These are phyloP conservation scores for Burhinus bistriatus DNA, from an alignment of 2,113 vertebrate genomes.

Conservation along the genomic window DNA sequence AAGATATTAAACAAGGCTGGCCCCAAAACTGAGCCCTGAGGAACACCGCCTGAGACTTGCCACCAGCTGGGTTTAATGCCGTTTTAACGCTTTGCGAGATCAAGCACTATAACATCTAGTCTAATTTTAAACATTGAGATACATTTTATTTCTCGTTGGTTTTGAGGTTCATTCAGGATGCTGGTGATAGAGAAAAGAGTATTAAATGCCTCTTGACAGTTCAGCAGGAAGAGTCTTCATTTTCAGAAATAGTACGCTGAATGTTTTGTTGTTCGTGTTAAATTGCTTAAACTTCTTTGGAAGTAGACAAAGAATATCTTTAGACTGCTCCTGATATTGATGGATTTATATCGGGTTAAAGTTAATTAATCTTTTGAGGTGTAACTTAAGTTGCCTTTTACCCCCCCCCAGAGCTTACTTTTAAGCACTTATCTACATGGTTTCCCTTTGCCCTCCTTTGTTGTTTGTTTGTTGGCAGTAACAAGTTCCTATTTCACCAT, in stretches of 20 bases:
- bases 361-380: neutral
- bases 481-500: neutral
- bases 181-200: neutral
- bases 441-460: neutral
- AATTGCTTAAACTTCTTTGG: neutral
- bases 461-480: neutral
- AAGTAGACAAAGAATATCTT: neutral
- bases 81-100: neutral
- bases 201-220: neutral
- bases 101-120: neutral
- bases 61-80: no score
- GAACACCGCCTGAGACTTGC: no score
- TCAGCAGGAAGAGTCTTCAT: neutral
- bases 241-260: neutral
- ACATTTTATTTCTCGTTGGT: neutral
- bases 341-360: neutral
- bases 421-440: neutral
- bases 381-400: neutral
- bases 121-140: neutral
- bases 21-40: no score
- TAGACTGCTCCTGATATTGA: neutral
- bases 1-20: no score
- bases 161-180: neutral
- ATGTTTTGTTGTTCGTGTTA: neutral
- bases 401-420: neutral